Evolutionary conservation across 1,140 invertebrate species (phyloP), one percentile per base, ranked within the genome.

Genomic region (Drosophila yakuba): DNA sequence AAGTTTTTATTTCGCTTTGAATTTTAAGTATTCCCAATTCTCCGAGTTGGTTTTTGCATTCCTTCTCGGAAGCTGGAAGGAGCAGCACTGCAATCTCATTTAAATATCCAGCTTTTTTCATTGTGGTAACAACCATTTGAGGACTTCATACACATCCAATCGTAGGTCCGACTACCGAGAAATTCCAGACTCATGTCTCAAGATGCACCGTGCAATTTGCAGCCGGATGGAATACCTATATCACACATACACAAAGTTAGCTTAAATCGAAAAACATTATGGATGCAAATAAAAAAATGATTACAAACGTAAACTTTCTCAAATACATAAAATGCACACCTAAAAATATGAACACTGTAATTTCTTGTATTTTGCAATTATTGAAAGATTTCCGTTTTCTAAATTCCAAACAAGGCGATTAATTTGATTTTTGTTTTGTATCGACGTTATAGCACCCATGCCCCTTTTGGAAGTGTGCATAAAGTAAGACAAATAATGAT

Each of bases 401-500:
- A 52, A 52, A 20, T 36, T 51, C 15, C 12, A 20, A 51, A 51
- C 32, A 51, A 36, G 32, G 25, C 38, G 20, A 20, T 48, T 39
- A 35, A 47, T 54, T 36, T 10, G 17, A 11, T 44, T 56, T 10
- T 17, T 17, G 17, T 17, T 50, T 58, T 73, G 61, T 38, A 61
- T 51, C 10, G 39, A 32, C 20, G 36, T 62, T 39, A 15, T 39
- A 20, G 35, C 28, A 38, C 36, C 41, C 44, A 59, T 32, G 41
- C 57, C 69, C 75, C 57, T 48, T 56, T 56, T 39, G 23, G 55
- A 45, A 23, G 51, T 44, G 38, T 36, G 25, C 63, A 78, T 63
- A 20, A 28, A 39, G 35, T 59, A 64, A 67, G 57, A 62, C 62
- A 88, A 79, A 74, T 73, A 78, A 69, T 83, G 84, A 88, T 78